phyloP scores from a whole-genome alignment of 2,113 vertebrate genomes.

The Ceratotherium simum region DNA sequence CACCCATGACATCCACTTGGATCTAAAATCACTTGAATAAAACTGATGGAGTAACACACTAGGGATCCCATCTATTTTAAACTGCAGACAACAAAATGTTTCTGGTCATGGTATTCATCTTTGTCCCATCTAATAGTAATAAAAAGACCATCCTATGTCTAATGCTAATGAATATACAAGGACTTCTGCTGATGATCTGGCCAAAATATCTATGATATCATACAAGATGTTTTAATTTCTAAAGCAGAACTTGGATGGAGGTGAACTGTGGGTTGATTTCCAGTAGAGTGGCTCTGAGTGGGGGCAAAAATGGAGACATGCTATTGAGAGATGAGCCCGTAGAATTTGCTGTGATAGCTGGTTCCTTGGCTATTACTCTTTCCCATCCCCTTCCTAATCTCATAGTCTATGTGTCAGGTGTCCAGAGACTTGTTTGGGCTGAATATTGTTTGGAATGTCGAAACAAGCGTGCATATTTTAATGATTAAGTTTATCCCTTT shows the following conservation, averaged over 20 bases:
- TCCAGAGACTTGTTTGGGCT: background rate
- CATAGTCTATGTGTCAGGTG: background rate
- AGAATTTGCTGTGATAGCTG: background rate
- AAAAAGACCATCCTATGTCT: background rate
- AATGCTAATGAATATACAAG: background rate
- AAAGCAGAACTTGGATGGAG: background rate
- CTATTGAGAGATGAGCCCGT: background rate
- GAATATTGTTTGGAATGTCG: background rate
- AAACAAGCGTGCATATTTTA: background rate
- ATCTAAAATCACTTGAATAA: background rate
- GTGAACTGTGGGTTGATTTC: background rate
- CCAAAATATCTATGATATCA: background rate
- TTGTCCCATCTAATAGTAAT: background rate
- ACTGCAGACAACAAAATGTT: background rate
- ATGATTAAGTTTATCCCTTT: background rate
- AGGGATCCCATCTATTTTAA: background rate
- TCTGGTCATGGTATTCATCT: background rate
- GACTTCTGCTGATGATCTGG: background rate
- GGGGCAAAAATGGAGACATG: background rate
- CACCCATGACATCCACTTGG: background rate
- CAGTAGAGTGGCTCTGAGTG: background rate
- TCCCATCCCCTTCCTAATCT: background rate
- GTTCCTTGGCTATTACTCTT: background rate
- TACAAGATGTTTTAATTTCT: background rate
- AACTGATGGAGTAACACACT: background rate